Conservation (phyloP, 2,797 vertebrate species). For the Parauchenoglanis punctatus region DNA sequence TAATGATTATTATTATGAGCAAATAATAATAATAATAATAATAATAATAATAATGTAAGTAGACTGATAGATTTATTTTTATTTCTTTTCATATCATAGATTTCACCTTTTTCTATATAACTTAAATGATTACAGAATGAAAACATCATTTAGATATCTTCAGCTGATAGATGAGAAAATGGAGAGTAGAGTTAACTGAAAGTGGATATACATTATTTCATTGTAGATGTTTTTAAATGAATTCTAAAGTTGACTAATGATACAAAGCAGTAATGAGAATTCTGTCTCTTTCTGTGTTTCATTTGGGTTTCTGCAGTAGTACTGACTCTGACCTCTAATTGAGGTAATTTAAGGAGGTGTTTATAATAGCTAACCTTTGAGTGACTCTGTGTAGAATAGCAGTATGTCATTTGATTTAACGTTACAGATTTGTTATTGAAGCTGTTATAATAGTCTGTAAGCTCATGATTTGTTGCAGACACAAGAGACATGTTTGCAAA, state of each 20-base stretch:
- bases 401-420: constrained; percentile 2
- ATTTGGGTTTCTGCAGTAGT: neutral
- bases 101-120: neutral
- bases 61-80: neutral
- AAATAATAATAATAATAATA: neutral
- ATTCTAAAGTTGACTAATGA: neutral
- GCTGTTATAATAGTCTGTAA: constrained; percentile 14
- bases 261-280: neutral
- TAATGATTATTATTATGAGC: neutral
- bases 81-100: neutral
- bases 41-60: neutral
- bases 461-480: constrained; percentile 15
- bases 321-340: neutral
- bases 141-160: neutral
- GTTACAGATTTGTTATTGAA: constrained; percentile 14
- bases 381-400: neutral
- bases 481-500: neutral
- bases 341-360: neutral
- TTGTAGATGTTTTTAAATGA: neutral
- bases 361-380: neutral
- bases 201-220: neutral
- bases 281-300: neutral
- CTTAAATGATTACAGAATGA: neutral
- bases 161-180: neutral
- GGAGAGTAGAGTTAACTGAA: neutral